phyloP scores from a whole-genome alignment of 2,797 vertebrate genomes.

The Amphiprion clarkii region DNA sequence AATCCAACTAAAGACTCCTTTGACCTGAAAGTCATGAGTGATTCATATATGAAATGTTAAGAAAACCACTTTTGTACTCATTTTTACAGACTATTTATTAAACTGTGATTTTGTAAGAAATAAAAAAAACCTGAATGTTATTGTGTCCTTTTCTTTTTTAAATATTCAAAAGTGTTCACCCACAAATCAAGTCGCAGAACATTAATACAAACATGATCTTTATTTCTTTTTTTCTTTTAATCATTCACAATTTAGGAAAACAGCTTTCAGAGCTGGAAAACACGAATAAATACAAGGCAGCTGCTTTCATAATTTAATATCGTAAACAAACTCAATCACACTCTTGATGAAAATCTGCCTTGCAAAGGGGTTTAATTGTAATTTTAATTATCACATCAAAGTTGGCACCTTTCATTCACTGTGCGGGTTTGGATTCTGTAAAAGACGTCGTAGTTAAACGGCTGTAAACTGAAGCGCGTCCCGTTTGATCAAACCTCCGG shows the following conservation, averaged over 20 bases:
- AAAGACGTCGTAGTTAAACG: conserved; percentile 50
- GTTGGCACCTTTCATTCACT: conserved; percentile 51
- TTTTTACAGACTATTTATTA: conserved; percentile 92
- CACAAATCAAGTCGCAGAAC: not conserved
- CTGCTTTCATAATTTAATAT: conserved; percentile 58
- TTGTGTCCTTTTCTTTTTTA: not conserved
- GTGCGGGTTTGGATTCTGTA: conserved; percentile 36
- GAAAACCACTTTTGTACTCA: conserved; percentile 86
- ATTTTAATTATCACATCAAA: conserved; percentile 16
- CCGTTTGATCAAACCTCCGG: not conserved
- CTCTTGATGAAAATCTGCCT: conserved; percentile 47
- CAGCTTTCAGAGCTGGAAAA: conserved; percentile 69
- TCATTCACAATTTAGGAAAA: conserved; percentile 72
- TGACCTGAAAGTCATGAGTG: conserved; percentile 82
- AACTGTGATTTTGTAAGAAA: conserved; percentile 90
- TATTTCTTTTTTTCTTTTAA: conserved; percentile 68
- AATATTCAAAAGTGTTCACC: not conserved
- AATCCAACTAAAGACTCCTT: conserved; percentile 80
- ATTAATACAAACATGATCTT: conserved; percentile 75
- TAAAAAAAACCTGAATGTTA: conserved; percentile 49
- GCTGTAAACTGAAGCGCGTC: not conserved
- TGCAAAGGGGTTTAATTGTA: conserved; percentile 14
- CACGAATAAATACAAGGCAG: conserved; percentile 68
- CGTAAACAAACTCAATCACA: conserved; percentile 33
- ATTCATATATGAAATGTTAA: conserved; percentile 86